A percentile compares a stretch with the other conserved stretches of the same genome.
These are phyloP conservation scores for Rhinella marina DNA, from an alignment of 2,797 vertebrate genomes.

Conservation along the genomic window DNA sequence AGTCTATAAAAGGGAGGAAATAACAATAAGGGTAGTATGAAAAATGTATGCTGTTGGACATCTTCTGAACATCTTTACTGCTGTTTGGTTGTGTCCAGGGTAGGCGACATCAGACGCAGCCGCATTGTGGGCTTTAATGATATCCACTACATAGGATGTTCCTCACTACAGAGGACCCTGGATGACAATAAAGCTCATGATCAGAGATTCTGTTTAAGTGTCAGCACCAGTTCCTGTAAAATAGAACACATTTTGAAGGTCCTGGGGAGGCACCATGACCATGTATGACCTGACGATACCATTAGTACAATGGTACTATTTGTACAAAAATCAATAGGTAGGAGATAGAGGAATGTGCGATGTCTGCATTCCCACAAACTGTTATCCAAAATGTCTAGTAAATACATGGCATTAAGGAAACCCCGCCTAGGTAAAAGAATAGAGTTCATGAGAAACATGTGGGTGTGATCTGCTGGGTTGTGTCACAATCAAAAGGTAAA, in stretches of 20 bases:
- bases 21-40: not conserved
- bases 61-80: not conserved
- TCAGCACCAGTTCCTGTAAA: not conserved
- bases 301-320: not conserved
- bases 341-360: not conserved
- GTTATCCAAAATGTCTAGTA: constrained; percentile 19
- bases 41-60: not conserved
- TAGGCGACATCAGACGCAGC: not conserved
- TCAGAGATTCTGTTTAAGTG: not conserved
- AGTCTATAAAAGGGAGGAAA: not conserved
- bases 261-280: not conserved
- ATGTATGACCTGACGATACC: not conserved
- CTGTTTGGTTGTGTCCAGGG: constrained; percentile 1
- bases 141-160: not conserved
- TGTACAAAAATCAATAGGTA: not conserved
- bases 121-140: not conserved
- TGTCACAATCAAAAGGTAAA: constrained; percentile 20
- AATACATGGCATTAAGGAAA: constrained; percentile 39
- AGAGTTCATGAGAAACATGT: constrained; percentile 8
- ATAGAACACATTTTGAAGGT: not conserved
- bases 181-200: not conserved
- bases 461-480: constrained; percentile 15
- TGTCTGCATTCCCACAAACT: constrained; percentile 24
- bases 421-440: constrained; percentile 25
- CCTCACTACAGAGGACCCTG: not conserved